phyloP scores from a whole-genome alignment of 2,888 invertebrate species.

The Terebella lapidaria region DNA sequence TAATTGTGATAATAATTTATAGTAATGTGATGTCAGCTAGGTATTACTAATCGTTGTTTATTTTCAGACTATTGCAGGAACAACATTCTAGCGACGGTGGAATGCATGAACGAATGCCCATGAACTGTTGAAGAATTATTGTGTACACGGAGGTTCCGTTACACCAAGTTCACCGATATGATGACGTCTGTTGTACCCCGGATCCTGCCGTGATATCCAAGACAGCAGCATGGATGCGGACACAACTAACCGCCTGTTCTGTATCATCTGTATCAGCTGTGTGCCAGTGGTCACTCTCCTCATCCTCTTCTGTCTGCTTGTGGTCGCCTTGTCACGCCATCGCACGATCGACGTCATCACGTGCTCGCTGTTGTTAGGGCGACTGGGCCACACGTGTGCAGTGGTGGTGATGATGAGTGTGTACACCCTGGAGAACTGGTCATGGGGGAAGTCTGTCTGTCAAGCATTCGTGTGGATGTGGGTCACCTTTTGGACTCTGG shows the following conservation, averaged over 20 bases:
- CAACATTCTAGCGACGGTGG: no score
- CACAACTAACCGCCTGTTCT: background rate
- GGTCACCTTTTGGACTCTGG: background rate
- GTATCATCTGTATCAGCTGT: background rate
- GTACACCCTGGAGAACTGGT: background rate
- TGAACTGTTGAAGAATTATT: no score
- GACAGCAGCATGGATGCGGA: background rate
- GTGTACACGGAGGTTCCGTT: no score
- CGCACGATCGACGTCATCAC: background rate
- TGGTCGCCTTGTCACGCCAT: background rate
- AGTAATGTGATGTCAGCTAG: no score
- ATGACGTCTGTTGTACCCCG: no score
- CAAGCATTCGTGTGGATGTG: background rate
- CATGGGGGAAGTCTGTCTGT: background rate
- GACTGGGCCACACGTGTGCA: background rate
- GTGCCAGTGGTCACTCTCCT: background rate
- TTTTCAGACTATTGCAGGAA: no score
- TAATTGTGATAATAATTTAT: no score
- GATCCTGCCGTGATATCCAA: no score
- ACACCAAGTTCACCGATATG: no score
- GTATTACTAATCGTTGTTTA: no score
- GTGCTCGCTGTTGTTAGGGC: conserved; percentile 1
- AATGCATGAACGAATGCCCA: no score
- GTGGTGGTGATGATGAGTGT: background rate
- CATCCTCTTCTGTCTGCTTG: background rate